These are phyloP conservation scores for Zaprionus inermis DNA, from an alignment of 1,140 invertebrate species.

Conservation along the genomic window DNA sequence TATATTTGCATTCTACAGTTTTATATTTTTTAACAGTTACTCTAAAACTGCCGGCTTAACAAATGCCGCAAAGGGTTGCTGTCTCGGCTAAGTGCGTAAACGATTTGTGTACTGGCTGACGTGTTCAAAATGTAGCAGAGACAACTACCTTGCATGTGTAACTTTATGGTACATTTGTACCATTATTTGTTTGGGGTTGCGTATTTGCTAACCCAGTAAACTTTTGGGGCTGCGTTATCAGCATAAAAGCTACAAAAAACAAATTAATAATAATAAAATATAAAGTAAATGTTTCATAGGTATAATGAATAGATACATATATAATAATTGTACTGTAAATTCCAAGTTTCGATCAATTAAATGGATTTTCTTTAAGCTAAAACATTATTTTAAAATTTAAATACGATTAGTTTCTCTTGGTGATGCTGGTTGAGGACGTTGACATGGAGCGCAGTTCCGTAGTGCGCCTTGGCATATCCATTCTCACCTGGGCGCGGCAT, in stretches of 20 bases:
- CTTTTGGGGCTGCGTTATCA: too few relatives aligned
- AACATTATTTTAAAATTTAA: too few relatives aligned
- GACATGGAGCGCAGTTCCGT: conserved; percentile 25
- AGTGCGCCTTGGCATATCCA: conserved; percentile 9
- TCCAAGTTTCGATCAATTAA: not conserved
- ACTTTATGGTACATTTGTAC: not conserved
- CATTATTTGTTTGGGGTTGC: not conserved
- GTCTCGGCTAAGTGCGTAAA: not conserved
- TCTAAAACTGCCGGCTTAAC: not conserved
- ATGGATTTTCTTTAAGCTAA: not conserved
- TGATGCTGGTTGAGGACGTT: conserved; percentile 11
- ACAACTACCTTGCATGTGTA: not conserved
- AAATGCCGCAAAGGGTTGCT: not conserved
- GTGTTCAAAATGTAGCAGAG: not conserved
- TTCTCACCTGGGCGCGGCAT: not conserved
- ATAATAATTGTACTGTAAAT: not conserved
- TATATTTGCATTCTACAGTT: not conserved
- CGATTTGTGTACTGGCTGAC: not conserved
- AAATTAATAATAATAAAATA: too few relatives aligned
- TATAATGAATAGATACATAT: not conserved
- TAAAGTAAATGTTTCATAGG: not conserved
- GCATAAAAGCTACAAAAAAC: too few relatives aligned
- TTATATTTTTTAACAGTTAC: not conserved
- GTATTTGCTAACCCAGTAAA: not conserved
- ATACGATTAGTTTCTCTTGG: too few relatives aligned